Percentiles rank a stretch among this genome's conserved stretches.
Evolutionary conservation across 2,113 vertebrate genomes (phyloP).

Genomic region (Reinhardtius hippoglossoides): DNA sequence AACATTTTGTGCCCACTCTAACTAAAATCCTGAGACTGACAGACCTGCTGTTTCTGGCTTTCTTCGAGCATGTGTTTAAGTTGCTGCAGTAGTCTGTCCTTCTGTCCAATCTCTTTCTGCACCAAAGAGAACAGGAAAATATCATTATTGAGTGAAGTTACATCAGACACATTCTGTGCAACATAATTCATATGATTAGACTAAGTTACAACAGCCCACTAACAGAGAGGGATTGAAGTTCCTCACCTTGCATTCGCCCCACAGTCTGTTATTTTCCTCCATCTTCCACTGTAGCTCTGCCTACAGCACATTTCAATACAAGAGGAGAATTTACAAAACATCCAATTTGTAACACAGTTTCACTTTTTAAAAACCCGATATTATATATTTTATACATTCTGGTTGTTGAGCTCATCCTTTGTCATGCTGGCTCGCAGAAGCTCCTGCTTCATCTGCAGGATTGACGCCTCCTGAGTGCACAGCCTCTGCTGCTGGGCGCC

Average conservation of each 20-base stretch:
- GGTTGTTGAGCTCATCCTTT: conserved; percentile 91
- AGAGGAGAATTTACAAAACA: neutral
- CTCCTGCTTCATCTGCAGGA: conserved; percentile 97
- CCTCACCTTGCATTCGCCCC: conserved; percentile 90
- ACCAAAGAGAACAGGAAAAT: conserved; percentile 10
- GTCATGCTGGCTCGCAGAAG: conserved; percentile 90
- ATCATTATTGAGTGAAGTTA: neutral
- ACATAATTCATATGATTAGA: neutral
- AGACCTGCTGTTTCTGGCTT: conserved; percentile 89
- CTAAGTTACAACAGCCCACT: neutral
- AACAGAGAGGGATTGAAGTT: neutral
- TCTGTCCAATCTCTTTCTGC: conserved; percentile 94
- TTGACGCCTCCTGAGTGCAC: conserved; percentile 88
- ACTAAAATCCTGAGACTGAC: neutral
- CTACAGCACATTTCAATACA: conserved; percentile 70
- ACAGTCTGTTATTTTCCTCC: conserved; percentile 90
- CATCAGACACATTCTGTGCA: no score
- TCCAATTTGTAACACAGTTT: neutral
- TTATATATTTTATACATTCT: conserved; percentile 82
- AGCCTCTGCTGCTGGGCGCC: conserved; percentile 95
- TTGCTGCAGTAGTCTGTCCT: conserved; percentile 92
- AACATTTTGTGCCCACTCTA: neutral
- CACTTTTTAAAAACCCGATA: neutral
- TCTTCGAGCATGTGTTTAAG: conserved; percentile 92
- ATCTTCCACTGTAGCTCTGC: conserved; percentile 93